Evolutionary conservation across 2,113 vertebrate genomes (phyloP), one percentile per base, ranked within the genome.

Genomic region (Geothlypis trichas): DNA sequence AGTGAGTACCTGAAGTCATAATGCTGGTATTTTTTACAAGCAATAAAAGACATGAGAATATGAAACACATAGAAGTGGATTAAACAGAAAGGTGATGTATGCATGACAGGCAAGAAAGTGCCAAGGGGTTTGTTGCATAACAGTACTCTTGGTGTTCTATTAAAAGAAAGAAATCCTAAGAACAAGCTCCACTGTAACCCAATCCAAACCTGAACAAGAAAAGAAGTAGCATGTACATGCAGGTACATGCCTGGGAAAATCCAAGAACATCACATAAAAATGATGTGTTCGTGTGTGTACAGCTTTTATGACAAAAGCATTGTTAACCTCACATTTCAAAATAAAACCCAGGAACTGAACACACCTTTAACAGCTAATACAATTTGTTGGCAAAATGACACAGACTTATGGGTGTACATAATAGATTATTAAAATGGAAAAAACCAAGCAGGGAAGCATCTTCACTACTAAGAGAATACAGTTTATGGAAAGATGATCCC

Each of bases 61-160:
- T 92, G 92, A 95, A 97, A 97, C 92, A 93, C 89, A 58, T 62
- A 94, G 68, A 85, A 80, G 84, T 61, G 35, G 67, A 91, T 5
- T 90, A 72, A 88, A 95, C 35, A 77, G 58, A 91, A 93, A 44
- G 68, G 75, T 47, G 63, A 89, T 41, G 55, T 44, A 30, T 59
- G 52, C 79, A 86, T 37, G 61, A 86, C 72, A 93, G 44, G 51
- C 79, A 92, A 74, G 84, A 30, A 89, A 89, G 80, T 0, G 6
- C 55, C 80, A 81, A 71, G 33, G 17, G 47, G 16, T 46, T 55
- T 71, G 39, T 63, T 67, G 47, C 33, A 14, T 59, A 90, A 88
- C 37, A 63, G 52, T 37, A 86, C 30, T 20, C 52, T 62, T 47
- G 49, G 54, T 49, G 31, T 44, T 89, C 21, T 55, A 68, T 79